A percentile compares a stretch with the other conserved stretches of the same genome.
Evolutionary conservation across 2,888 invertebrate species (phyloP).

Genomic region (Hydrotaea diabolus): DNA sequence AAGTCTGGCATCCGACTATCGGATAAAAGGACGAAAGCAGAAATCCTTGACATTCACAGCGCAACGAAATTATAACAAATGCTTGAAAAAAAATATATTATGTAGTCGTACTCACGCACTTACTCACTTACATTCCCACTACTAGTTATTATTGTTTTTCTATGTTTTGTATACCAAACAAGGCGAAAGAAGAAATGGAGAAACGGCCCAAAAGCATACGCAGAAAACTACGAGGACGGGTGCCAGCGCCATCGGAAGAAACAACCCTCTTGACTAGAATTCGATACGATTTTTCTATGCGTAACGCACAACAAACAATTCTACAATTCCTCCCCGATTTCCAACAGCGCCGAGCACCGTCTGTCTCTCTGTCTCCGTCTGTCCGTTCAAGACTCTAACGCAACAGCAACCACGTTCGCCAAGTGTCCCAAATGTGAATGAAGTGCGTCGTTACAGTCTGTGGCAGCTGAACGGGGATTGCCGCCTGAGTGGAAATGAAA

Average conservation of each 20-base stretch:
- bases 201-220: background rate
- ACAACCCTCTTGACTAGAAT: conserved; percentile 44
- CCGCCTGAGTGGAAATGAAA: conserved; percentile 25
- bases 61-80: background rate
- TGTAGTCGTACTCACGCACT: background rate
- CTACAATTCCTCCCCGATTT: conserved; percentile 60
- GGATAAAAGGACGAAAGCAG: conserved; percentile 3
- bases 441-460: conserved; percentile 44
- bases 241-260: background rate
- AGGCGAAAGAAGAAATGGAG: conserved; percentile 10
- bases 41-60: conserved; percentile 59
- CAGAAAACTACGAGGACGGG: background rate
- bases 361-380: too few species aligned
- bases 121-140: background rate
- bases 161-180: conserved; percentile 27
- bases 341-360: conserved; percentile 15
- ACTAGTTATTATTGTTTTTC: conserved; percentile 26
- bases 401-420: conserved; percentile 5
- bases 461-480: conserved; percentile 41
- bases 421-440: conserved; percentile 65
- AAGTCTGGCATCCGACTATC: background rate
- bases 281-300: conserved; percentile 44
- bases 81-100: background rate
- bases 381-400: too few species aligned
- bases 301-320: conserved; percentile 51